Conservation (phyloP, 2,113 vertebrate species). For the Gobius niger region DNA sequence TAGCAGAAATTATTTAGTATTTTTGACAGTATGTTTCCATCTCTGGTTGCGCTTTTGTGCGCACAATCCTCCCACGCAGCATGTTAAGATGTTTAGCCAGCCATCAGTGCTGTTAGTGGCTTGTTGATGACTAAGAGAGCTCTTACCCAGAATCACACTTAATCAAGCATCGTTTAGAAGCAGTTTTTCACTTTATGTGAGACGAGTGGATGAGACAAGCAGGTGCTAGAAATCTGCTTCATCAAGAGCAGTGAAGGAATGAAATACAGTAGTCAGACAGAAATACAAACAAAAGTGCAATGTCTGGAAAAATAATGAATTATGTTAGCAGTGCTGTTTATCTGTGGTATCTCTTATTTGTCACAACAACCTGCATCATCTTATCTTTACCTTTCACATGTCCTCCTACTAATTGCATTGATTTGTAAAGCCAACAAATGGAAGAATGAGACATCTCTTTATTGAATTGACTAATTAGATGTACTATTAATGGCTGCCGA, state of each 20-base stretch:
- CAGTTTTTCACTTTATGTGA: background rate
- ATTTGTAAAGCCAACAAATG: slow-evolving; percentile 39
- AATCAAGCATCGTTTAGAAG: slow-evolving; percentile 2
- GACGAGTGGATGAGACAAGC: background rate
- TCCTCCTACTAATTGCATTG: slow-evolving; percentile 27
- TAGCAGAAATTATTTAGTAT: background rate
- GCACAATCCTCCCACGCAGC: background rate
- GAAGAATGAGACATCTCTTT: slow-evolving; percentile 45
- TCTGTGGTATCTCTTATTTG: background rate
- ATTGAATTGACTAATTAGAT: slow-evolving; percentile 37
- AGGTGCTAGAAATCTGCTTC: slow-evolving; percentile 1
- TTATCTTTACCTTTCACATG: slow-evolving; percentile 23
- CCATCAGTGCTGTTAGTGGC: slow-evolving; percentile 2
- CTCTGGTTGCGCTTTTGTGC: background rate
- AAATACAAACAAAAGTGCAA: background rate
- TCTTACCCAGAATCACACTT: slow-evolving; percentile 8
- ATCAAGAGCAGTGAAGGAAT: background rate
- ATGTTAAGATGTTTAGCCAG: background rate
- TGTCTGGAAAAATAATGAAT: background rate
- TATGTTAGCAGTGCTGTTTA: background rate
- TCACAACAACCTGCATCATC: slow-evolving; percentile 3
- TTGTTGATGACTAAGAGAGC: slow-evolving; percentile 1
- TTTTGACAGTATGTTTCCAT: background rate
- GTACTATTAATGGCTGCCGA: slow-evolving; percentile 21
- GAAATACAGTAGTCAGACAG: background rate